Percentiles rank a stretch among this genome's conserved stretches.
Conservation (phyloP, 2,113 vertebrate genomes). For the Lophotis ruficrista region DNA sequence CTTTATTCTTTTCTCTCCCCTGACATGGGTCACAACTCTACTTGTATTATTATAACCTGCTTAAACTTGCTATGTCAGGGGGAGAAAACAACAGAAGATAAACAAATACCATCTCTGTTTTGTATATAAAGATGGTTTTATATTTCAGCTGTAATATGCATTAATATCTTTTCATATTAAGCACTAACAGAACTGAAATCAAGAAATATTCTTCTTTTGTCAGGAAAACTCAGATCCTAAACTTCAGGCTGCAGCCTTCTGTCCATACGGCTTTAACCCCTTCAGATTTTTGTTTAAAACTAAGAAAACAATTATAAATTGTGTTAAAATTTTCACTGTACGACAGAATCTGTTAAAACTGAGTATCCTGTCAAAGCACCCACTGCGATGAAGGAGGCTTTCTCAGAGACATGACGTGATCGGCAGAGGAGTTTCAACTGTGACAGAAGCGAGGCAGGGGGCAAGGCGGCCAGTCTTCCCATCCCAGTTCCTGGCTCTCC, state of each 20-base stretch:
- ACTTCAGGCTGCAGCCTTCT: background rate
- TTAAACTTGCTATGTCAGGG: background rate
- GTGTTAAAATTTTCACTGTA: background rate
- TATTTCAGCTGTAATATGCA: background rate
- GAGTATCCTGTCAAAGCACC: background rate
- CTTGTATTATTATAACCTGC: background rate
- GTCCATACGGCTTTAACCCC: background rate
- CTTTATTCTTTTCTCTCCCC: background rate
- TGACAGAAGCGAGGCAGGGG: background rate
- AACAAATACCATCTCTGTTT: background rate
- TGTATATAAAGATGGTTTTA: background rate
- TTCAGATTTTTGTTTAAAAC: background rate
- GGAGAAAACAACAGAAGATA: background rate
- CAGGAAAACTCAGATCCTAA: background rate
- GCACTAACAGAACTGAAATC: background rate
- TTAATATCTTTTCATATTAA: background rate
- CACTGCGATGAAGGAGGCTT: background rate
- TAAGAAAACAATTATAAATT: background rate
- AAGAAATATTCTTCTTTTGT: background rate
- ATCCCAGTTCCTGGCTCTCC: background rate
- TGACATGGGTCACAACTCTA: background rate
- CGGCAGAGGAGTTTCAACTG: background rate
- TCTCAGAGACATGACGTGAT: background rate
- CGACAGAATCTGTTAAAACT: background rate
- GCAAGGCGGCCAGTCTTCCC: no score